A percentile compares a stretch with the other conserved stretches of the same genome.
phyloP scores from a whole-genome alignment of 2,888 invertebrate species.

The Ptychoptera contaminata region DNA sequence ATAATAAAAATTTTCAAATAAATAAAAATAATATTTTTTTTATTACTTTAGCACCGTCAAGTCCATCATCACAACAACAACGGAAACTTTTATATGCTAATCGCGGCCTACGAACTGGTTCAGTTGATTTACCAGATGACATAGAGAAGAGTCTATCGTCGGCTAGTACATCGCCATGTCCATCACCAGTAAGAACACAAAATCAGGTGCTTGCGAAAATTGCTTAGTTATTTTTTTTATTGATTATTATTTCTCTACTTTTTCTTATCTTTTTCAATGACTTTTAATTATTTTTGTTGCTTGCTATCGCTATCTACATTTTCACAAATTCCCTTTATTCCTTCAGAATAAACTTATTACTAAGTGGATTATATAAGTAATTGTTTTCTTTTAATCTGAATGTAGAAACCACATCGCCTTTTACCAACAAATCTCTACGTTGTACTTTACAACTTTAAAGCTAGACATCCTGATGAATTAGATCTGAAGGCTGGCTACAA shows the following conservation, averaged over 20 bases:
- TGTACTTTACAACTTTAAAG: conserved; percentile 87
- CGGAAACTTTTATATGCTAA: conserved; percentile 58
- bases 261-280: conserved; percentile 12
- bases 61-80: conserved; percentile 63
- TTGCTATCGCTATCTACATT: conserved; percentile 3
- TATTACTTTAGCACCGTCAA: conserved; percentile 60
- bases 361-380: background rate
- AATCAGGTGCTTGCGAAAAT: conserved; percentile 20
- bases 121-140: conserved; percentile 83
- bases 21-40: conserved; percentile 1
- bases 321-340: background rate
- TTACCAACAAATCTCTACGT: conserved; percentile 86
- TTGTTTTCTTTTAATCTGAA: conserved; percentile 1
- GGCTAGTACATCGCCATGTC: conserved; percentile 85
- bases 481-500: conserved; percentile 84
- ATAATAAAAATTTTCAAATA: background rate
- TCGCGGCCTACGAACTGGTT: conserved; percentile 77
- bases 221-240: background rate
- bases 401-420: conserved; percentile 66
- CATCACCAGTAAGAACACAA: conserved; percentile 56
- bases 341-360: background rate
- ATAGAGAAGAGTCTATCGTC: conserved; percentile 83
- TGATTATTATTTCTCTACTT: conserved; percentile 1
- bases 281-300: conserved; percentile 8
- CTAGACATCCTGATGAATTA: conserved; percentile 83